Evolutionary conservation across 2,113 vertebrate genomes (phyloP).

Genomic region (Peromyscus californicus): DNA sequence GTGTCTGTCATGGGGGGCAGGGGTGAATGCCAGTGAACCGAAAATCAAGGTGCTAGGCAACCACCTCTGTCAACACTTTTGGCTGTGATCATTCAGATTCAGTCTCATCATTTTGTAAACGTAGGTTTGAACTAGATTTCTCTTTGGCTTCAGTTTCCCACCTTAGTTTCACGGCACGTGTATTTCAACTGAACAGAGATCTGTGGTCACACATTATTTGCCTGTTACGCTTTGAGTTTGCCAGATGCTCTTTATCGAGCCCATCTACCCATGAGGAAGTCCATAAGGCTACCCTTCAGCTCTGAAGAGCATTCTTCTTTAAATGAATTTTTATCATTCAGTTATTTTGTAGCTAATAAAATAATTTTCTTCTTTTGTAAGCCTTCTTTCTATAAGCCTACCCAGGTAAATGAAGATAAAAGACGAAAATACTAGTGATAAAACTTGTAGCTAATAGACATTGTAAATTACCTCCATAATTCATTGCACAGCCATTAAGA

Average conservation of each 20-base stretch:
- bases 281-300: neutral
- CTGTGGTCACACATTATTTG: neutral
- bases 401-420: neutral
- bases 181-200: neutral
- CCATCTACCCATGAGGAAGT: neutral
- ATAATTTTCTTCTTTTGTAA: slow-evolving; percentile 19
- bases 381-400: neutral
- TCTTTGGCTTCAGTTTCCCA: slow-evolving; percentile 9
- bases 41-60: neutral
- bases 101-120: neutral
- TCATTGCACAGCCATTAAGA: neutral
- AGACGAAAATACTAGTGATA: neutral
- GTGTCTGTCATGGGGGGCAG: neutral
- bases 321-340: slow-evolving; percentile 43
- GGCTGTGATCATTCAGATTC: neutral
- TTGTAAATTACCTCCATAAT: neutral
- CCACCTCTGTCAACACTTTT: neutral
- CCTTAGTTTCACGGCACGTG: neutral
- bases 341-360: slow-evolving; percentile 36
- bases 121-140: neutral
- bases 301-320: slow-evolving; percentile 23
- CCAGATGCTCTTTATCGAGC: neutral
- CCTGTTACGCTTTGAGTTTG: slow-evolving; percentile 12
- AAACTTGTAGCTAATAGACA: neutral
- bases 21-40: neutral